Evolutionary conservation across 1,140 invertebrate genomes (phyloP), one percentile per base, ranked within the genome.

Genomic region (Listronotus bonariensis): DNA sequence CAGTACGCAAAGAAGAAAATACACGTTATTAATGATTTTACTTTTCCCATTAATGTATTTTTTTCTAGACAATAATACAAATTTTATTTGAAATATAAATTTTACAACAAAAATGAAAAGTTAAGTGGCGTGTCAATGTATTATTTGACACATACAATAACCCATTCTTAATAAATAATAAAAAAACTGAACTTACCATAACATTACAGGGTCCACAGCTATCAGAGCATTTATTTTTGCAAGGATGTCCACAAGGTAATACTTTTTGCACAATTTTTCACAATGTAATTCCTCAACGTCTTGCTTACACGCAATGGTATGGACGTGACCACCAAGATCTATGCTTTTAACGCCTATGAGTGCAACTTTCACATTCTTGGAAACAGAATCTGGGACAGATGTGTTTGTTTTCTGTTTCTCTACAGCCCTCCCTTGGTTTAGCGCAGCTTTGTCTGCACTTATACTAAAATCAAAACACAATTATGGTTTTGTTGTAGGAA

Each of bases 301-400:
- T 14, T 58, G 12, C 34, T 67, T 69, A 65, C 84, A 86, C 0
- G 72, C 51, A 0, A 82, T 69, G 9, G 58, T 67, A n/a, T 71
- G 72, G 12, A 63, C 57, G 65, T 84, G 82, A 43, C 79, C 76
- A 67, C 83, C n/a, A 84, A 15, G 72, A 72, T 34, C 81, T 76
- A 11, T 72, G 74, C 67, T 83, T 84, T 56, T 48, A n/a, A 84
- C 80, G 17, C 52, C 42, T 11, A 84, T 74, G n/a, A n/a, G 69
- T 58, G 71, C 84, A 86, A 4, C 68, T 11, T n/a, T 77, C 77
- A 73, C 85, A 87, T 14, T 74, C 69, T 67, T 85, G 79, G 64
- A 74, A 76, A 64, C 85, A 87, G 10, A 58, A 41, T 68, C 79
- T 82, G 0, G 65, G 49, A 54, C 85, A 87, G 26, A 67, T 68